phyloP scores from a whole-genome alignment of 30 jellyfish, hydroid and myxozoan genomes.

The Aurelia sp. region DNA sequence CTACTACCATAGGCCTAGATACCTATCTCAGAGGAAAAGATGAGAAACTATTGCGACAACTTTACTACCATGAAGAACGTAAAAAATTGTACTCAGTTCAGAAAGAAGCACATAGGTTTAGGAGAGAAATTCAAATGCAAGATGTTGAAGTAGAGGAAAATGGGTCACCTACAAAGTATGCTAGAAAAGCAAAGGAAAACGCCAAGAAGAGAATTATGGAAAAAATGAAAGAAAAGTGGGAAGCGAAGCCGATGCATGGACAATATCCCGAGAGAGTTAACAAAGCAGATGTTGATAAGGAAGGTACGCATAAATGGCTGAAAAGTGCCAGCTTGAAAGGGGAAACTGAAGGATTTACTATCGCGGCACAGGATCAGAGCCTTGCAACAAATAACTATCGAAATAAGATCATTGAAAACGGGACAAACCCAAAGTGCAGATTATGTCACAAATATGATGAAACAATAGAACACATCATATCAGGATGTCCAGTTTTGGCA shows the following conservation, averaged over 20 bases:
- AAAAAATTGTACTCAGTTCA: no score
- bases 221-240: no score
- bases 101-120: conserved; percentile 3
- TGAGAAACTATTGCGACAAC: no score
- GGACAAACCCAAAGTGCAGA: conserved; percentile 7
- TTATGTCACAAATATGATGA: conserved; percentile 18
- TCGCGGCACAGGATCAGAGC: conserved; percentile 32
- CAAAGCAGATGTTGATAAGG: conserved; percentile 16
- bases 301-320: conserved; percentile 13
- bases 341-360: conserved; percentile 5
- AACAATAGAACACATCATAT: conserved; percentile 24
- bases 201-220: no score
- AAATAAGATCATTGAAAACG: background rate
- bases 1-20: no score
- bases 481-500: background rate
- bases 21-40: no score
- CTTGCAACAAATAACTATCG: background rate
- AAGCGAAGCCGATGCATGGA: no score
- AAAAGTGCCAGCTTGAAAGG: background rate
- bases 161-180: background rate
- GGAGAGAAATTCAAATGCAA: conserved; percentile 13
- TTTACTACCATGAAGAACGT: no score
- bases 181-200: background rate
- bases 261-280: conserved; percentile 9
- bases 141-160: background rate